These are phyloP conservation scores for Siderastrea radians DNA, from an alignment of 92 coral and sea anemone genomes.

Conservation along the genomic window DNA sequence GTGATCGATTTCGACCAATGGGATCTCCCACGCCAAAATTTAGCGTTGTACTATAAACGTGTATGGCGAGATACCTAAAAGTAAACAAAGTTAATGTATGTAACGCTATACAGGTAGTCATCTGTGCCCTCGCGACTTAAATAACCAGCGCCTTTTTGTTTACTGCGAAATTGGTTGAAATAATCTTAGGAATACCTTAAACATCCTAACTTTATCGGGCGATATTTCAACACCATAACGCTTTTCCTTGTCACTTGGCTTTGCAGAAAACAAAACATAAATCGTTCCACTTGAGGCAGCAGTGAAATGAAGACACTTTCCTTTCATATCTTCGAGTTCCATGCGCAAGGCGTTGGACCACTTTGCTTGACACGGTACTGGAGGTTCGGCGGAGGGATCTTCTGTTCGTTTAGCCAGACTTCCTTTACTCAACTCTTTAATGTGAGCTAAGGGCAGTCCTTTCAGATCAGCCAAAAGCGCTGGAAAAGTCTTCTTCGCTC, in stretches of 20 bases:
- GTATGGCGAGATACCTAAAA: too few species aligned
- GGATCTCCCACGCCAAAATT: too few species aligned
- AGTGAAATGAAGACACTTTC: conserved; percentile 20
- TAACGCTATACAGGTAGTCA: too few species aligned
- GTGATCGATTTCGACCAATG: too few species aligned
- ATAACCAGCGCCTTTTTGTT: too few species aligned
- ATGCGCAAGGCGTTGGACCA: conserved; percentile 23
- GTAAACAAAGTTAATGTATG: too few species aligned
- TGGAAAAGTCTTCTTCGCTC: conserved; percentile 33
- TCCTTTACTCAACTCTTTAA: not conserved
- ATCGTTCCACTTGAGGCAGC: conserved; percentile 16
- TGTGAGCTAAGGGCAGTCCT: conserved; percentile 33
- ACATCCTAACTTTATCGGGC: not conserved
- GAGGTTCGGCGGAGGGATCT: too few species aligned
- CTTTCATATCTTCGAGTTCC: conserved; percentile 3
- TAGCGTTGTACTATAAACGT: too few species aligned
- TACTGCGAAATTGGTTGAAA: too few species aligned
- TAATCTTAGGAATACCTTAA: not conserved
- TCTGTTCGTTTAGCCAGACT: not conserved
- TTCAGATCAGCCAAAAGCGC: conserved; percentile 22
- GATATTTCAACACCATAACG: not conserved
- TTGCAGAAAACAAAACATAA: not conserved
- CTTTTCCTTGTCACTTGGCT: not conserved
- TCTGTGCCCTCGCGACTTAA: too few species aligned
- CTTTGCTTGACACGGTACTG: not conserved